Conservation (phyloP, 2,113 vertebrate species). For the Pseudolaguvia tuberculata region DNA sequence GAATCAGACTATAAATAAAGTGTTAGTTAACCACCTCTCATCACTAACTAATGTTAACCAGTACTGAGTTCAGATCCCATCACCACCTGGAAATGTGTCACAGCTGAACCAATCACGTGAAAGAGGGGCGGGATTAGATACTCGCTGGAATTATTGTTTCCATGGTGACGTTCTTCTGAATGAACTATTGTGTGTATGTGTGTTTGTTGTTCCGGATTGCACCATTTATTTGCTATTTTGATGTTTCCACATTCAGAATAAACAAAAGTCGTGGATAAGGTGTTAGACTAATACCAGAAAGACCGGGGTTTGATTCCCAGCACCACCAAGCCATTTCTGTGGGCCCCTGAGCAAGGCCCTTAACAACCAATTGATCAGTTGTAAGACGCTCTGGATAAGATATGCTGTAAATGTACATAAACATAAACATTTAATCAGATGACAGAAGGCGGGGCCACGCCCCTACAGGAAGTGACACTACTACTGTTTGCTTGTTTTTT, state of each 20-base stretch:
- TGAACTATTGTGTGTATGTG: not conserved
- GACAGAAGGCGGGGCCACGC: no score
- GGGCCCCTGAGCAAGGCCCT: no score
- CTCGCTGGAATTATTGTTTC: not conserved
- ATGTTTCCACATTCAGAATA: constrained; percentile 59
- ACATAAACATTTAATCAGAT: no score
- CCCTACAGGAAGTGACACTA: no score
- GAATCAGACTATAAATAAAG: not conserved
- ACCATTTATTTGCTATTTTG: constrained; percentile 46
- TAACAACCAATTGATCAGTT: no score
- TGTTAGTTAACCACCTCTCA: not conserved
- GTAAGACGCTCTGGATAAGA: no score
- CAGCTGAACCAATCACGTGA: not conserved
- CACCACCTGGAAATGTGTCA: not conserved
- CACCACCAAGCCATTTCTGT: no score
- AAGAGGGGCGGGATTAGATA: not conserved
- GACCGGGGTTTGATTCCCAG: no score
- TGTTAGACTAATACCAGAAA: no score
- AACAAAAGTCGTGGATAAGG: no score
- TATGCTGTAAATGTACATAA: no score
- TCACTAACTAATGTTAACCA: not conserved
- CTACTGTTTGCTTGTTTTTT: no score
- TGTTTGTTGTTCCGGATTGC: constrained; percentile 48
- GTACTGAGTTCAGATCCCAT: not conserved
- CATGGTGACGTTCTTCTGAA: not conserved